Evolutionary conservation across 2,113 vertebrate genomes (phyloP).

Genomic region (Mus spicilegus): DNA sequence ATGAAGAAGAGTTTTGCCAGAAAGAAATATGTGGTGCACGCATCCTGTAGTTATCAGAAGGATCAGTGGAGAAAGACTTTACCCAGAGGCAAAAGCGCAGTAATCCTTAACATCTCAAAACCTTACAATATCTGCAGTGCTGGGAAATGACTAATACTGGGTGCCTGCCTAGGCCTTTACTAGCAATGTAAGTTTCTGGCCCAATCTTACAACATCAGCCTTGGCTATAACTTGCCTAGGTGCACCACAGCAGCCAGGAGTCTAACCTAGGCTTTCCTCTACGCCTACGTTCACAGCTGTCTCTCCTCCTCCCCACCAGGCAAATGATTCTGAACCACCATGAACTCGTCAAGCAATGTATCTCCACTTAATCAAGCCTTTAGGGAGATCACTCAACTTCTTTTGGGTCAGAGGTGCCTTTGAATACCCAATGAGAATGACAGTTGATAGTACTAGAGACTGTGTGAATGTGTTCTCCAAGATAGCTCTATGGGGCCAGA

Average conservation of each 20-base stretch:
- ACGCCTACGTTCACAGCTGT: background rate
- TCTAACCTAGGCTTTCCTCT: background rate
- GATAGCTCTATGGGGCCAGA: background rate
- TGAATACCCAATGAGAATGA: constrained; percentile 11
- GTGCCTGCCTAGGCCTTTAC: background rate
- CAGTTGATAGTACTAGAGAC: background rate
- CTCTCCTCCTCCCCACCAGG: background rate
- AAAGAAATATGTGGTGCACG: background rate
- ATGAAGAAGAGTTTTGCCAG: background rate
- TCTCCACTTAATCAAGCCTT: background rate
- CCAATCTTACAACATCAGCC: background rate
- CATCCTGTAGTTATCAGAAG: background rate
- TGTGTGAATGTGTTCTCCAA: background rate
- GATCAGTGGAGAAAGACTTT: too few species aligned
- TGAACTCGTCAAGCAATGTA: background rate
- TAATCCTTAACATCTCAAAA: background rate
- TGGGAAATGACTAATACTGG: background rate
- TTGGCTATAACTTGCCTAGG: background rate
- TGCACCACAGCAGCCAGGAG: background rate
- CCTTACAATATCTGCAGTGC: background rate
- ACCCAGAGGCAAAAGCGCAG: background rate
- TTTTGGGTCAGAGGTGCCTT: background rate
- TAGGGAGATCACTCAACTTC: background rate
- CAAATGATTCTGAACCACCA: background rate
- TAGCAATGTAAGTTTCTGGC: constrained; percentile 23